Conservation (phyloP, 2,797 vertebrate genomes). For the Spinibarbus caldwelli region DNA sequence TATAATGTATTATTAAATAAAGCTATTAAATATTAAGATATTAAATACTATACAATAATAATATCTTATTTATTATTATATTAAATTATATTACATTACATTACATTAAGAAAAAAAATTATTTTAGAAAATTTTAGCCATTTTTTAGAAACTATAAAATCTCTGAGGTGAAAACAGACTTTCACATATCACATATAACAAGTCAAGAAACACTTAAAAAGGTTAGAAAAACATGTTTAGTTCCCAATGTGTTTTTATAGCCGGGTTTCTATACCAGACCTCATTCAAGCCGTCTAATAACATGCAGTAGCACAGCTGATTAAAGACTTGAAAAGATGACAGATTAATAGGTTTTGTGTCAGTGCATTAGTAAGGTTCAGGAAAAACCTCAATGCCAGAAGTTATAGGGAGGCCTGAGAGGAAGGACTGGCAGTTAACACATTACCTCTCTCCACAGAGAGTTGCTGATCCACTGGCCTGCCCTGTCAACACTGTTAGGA, state of each 20-base stretch:
- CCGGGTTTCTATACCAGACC: neutral
- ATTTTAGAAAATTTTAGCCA: too few relatives aligned
- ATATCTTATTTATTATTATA: neutral
- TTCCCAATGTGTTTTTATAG: neutral
- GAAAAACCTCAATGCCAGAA: conserved; percentile 37
- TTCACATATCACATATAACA: neutral
- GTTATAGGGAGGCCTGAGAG: conserved; percentile 19
- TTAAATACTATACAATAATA: neutral
- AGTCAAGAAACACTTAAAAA: neutral
- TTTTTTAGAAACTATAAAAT: neutral
- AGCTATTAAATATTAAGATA: neutral
- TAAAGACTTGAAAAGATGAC: conserved; percentile 2
- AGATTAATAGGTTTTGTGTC: conserved; percentile 5
- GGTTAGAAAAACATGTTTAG: neutral
- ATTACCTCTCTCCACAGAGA: conserved; percentile 87
- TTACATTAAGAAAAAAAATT: neutral
- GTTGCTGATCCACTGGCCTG: conserved; percentile 63
- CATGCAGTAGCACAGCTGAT: neutral
- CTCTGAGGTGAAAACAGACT: neutral
- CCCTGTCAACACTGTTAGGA: conserved; percentile 58
- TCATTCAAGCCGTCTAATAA: neutral
- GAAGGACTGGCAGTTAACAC: conserved; percentile 43
- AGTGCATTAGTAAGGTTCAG: conserved; percentile 20
- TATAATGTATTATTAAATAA: neutral
- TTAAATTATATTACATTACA: neutral